Evolutionary conservation across 2,113 vertebrate genomes (phyloP), one percentile per base, ranked within the genome.

Genomic region (Amphiprion ocellaris): DNA sequence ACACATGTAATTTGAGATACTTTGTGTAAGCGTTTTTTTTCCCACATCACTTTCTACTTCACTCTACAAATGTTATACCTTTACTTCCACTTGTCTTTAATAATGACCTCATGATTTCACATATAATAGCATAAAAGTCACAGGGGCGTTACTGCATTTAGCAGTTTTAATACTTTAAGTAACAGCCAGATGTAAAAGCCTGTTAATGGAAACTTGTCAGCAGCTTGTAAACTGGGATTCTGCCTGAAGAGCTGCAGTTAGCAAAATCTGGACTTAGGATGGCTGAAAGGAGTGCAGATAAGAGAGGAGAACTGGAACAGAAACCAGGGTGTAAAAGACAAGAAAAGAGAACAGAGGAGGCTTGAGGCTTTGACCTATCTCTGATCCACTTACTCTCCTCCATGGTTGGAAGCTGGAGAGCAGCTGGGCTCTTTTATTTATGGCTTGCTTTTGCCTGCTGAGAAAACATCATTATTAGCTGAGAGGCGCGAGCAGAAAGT

Each of bases 401-500:
- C 33, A 8, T 60, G 55, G 71, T 53, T 37, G 62, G 55, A 67
- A 60, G 33, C 41, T 64, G 44, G 47, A 44, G 72, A 75, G 71
- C 46, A 56, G 64, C 69, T 56, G 63, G 56, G 44, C 60, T 39
- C 65, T 63, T 63, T 81, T 69, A 87, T 84, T 79, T 63, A 75
- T 71, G 75, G 60, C 71, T 44, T 9, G 3, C 26, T 69, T 62
- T 71, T 3, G 5, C 64, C 66, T 67, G 79, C 58, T 59, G 70
- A 71, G 69, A 81, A 63, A 85, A 75, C 52, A 71, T 73, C 19
- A 60, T 79, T 79, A 76, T 79, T 69, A 70, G 64, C 61, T 87
- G 75, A 82, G 52, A 56, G 73, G 6, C 65, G 64, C 0, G 14
- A 68, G 23, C 49, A 68, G 26, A 64, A 14, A 70, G 26, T 69